Evolutionary conservation across 1,140 invertebrate genomes (phyloP).

Genomic region (Agraylea sexmaculata): DNA sequence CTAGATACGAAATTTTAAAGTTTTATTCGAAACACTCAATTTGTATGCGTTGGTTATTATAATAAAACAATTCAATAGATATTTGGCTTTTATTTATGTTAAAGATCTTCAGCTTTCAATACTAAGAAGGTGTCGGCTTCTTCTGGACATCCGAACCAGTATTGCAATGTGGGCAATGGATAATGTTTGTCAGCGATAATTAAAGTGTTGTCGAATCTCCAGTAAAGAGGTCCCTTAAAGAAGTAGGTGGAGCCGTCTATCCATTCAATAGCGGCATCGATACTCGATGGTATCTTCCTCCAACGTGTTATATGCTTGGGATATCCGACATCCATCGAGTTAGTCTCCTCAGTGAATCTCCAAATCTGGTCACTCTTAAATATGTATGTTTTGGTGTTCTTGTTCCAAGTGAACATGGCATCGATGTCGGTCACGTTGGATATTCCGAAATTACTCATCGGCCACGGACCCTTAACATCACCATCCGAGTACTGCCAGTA

Average conservation of each 20-base stretch:
- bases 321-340: slow-evolving; percentile 50
- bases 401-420: slow-evolving; percentile 54
- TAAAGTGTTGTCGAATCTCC: slow-evolving; percentile 48
- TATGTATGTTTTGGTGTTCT: slow-evolving; percentile 44
- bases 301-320: slow-evolving; percentile 55
- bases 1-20: no score
- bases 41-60: no score
- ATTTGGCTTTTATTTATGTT: slow-evolving; percentile 13
- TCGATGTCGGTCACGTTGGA: slow-evolving; percentile 53
- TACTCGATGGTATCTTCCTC: slow-evolving; percentile 47
- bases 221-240: slow-evolving; percentile 49
- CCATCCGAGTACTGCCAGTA: slow-evolving; percentile 59
- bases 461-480: slow-evolving; percentile 41
- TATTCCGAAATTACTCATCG: slow-evolving; percentile 49
- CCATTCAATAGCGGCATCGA: slow-evolving; percentile 54
- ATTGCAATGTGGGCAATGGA: slow-evolving; percentile 41
- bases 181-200: slow-evolving; percentile 36
- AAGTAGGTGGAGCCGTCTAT: slow-evolving; percentile 51
- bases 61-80: no score
- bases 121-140: slow-evolving; percentile 34
- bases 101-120: slow-evolving; percentile 27
- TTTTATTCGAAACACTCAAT: no score
- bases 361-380: slow-evolving; percentile 53
- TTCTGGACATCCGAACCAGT: slow-evolving; percentile 50
- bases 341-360: slow-evolving; percentile 49